Evolutionary conservation across 2,113 vertebrate genomes (phyloP).

Genomic region (Ageneiosus marmoratus): DNA sequence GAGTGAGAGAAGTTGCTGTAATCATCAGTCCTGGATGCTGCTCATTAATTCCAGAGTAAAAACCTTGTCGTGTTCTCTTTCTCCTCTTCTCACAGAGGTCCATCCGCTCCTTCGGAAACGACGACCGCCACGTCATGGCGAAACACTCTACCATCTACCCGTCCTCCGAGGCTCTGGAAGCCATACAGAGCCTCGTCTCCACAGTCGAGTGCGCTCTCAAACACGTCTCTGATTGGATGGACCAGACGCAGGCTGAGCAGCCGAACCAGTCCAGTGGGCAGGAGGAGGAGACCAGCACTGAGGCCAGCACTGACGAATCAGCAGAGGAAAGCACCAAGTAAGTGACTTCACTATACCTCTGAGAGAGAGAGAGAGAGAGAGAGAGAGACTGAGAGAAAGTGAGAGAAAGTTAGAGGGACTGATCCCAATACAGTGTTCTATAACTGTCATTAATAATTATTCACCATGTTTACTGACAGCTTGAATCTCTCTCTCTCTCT

Average conservation of each 20-base stretch:
- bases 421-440: neutral
- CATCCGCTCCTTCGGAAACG: constrained; percentile 96
- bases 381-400: too few relatives aligned
- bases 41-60: neutral
- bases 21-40: neutral
- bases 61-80: neutral
- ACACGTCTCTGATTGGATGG: constrained; percentile 96
- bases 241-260: constrained; percentile 74
- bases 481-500: neutral
- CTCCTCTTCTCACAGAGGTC: constrained; percentile 81
- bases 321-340: constrained; percentile 82
- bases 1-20: neutral
- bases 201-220: constrained; percentile 96
- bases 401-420: too few relatives aligned
- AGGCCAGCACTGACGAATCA: constrained; percentile 75
- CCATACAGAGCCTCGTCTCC: constrained; percentile 96
- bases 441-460: neutral
- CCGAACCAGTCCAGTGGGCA: constrained; percentile 58
- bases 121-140: constrained; percentile 98
- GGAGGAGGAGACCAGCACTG: constrained; percentile 68
- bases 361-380: neutral
- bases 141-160: constrained; percentile 98
- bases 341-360: constrained; percentile 39
- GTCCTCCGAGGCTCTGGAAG: constrained; percentile 93
- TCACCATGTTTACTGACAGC: neutral